Conservation (phyloP, 2,888 invertebrate genomes). For the Stictocephala bisonia region DNA sequence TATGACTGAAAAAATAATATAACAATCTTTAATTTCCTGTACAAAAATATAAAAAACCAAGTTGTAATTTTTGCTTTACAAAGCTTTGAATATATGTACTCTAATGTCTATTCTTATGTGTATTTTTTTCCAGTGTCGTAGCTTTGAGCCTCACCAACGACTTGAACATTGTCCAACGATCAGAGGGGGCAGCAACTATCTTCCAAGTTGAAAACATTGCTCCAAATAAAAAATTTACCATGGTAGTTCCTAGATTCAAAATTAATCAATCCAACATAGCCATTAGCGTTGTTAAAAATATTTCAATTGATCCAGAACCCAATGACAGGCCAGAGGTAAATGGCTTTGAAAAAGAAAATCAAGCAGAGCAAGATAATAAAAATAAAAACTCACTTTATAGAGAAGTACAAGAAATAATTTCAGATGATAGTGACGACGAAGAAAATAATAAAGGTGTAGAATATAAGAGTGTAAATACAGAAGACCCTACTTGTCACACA, state of each 20-base stretch:
- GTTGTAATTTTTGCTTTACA: no score
- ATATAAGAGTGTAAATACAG: not conserved
- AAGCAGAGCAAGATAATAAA: no score
- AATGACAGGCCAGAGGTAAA: no score
- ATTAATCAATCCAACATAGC: slow-evolving; percentile 4
- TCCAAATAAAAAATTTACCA: not conserved
- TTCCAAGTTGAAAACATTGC: slow-evolving; percentile 5
- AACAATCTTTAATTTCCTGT: no score
- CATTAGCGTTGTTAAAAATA: not conserved
- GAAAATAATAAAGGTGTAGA: not conserved
- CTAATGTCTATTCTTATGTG: no score
- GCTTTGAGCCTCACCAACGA: not conserved
- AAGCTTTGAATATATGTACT: no score
- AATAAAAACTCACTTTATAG: no score
- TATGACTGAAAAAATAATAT: no score
- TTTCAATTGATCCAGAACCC: no score
- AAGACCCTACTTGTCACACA: not conserved
- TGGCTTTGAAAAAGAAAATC: no score
- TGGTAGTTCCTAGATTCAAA: not conserved
- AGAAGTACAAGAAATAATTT: slow-evolving; percentile 18
- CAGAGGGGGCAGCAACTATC: not conserved
- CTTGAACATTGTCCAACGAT: slow-evolving; percentile 16
- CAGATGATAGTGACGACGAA: slow-evolving; percentile 44
- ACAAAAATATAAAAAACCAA: no score
- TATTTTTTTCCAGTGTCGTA: not conserved